These are phyloP conservation scores for Coilia nasus DNA, from an alignment of 2,797 vertebrate genomes.

Conservation along the genomic window DNA sequence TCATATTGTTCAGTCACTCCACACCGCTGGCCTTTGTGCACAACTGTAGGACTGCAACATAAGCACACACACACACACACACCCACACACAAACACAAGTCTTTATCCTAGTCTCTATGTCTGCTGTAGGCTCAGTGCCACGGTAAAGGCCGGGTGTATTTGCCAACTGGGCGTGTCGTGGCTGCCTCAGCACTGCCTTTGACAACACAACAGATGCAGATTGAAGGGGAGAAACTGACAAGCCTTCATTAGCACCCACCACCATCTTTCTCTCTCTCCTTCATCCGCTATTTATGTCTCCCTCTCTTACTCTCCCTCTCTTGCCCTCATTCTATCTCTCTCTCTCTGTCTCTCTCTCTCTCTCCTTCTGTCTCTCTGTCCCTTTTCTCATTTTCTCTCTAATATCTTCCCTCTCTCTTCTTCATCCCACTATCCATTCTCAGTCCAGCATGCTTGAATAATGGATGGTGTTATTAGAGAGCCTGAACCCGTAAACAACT, in stretches of 20 bases:
- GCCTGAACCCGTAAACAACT: neutral
- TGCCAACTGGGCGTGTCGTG: neutral
- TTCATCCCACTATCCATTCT: neutral
- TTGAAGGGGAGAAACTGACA: neutral
- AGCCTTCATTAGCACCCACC: slow-evolving; percentile 6
- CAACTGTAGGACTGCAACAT: neutral
- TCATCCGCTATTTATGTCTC: neutral
- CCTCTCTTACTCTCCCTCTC: neutral
- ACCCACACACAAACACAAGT: neutral
- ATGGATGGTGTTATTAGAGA: slow-evolving; percentile 15
- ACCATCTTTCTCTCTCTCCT: neutral
- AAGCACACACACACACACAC: neutral
- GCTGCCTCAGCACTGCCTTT: neutral
- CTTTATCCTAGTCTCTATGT: neutral
- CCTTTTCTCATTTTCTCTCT: neutral
- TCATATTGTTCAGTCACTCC: no score
- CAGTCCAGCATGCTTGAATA: slow-evolving; percentile 7
- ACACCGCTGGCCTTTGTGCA: neutral
- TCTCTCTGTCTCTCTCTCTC: no score
- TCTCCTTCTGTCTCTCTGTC: no score
- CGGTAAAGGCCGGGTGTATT: neutral
- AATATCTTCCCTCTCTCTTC: neutral
- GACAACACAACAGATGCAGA: neutral
- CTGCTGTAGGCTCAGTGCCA: neutral
- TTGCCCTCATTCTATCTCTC: no score